These are phyloP conservation scores for Papilio protenor DNA, from an alignment of 2,888 invertebrate species.

Conservation along the genomic window DNA sequence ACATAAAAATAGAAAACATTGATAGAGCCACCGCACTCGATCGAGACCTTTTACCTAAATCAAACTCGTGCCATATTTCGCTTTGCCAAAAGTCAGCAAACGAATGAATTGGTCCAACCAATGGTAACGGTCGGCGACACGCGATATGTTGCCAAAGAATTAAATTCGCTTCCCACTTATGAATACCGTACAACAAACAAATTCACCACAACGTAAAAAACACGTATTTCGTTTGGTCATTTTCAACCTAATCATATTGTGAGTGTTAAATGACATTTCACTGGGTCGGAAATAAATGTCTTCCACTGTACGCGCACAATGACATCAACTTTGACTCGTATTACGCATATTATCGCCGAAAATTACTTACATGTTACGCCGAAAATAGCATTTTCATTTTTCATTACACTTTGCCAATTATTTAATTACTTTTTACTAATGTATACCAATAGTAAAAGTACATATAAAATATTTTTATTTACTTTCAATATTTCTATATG, in stretches of 20 bases:
- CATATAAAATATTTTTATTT: too few species aligned
- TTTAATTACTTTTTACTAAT: not conserved
- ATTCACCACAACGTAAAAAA: not conserved
- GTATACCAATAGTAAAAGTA: not conserved
- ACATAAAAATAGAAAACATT: conserved; percentile 44
- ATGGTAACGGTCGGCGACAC: conserved; percentile 52
- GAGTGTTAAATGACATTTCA: not conserved
- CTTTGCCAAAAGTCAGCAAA: conserved; percentile 52
- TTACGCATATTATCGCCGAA: conserved; percentile 9
- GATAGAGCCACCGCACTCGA: conserved; percentile 41
- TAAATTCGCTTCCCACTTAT: not conserved
- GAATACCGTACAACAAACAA: not conserved
- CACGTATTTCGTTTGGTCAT: not conserved
- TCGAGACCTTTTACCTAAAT: conserved; percentile 48
- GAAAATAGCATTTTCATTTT: not conserved
- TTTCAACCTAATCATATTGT: not conserved
- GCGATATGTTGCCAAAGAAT: conserved; percentile 44
- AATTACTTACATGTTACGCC: conserved; percentile 2
- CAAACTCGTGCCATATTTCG: conserved; percentile 48
- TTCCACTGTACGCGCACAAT: not conserved
- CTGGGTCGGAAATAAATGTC: not conserved
- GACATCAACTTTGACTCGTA: conserved; percentile 18
- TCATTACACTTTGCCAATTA: not conserved
- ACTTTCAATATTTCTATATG: too few species aligned
- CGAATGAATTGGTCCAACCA: conserved; percentile 49